Evolutionary conservation across 2,113 vertebrate genomes (phyloP), one percentile per base, ranked within the genome.

Genomic region (Stigmatopora argus): DNA sequence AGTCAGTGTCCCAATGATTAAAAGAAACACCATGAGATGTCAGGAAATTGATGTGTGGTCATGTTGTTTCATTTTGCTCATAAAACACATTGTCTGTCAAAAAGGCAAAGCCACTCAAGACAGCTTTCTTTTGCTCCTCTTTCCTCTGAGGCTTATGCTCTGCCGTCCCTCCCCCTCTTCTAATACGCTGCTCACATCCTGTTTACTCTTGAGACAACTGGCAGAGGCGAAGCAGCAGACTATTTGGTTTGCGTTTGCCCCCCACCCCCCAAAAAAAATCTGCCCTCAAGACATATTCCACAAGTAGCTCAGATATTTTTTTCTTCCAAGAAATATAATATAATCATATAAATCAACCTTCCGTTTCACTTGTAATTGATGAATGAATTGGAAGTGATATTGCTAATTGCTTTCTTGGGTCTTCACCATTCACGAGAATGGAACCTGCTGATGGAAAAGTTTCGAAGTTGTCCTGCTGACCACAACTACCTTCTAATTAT

Each of bases 191-290:
- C 77, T 75, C 61, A 35, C 57, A 90, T 91, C 89, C 88, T 91
- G 89, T 91, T 90, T 89, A 87, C 85, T 80, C 77, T 81, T 85
- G 69, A 85, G 75, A 85, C 82, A 83, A 85, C 57, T 76, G 81
- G 55, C 85, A 70, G 75, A 77, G 72, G 57, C 72, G 47, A 73
- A 78, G 63, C 53, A 69, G 59, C 71, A 67, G 56, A 71, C 18
- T 70, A 69, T 83, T 77, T 70, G 68, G 68, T 66, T 83, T 64
- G 59, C 44, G 64, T 35, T 59, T 46, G 57, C 62, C 74, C 79
- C 68, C 49, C 78, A 59, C 14, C 51, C 66, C 67, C 18, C 18
- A 19, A 19, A 13, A 60, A 45, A 58, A 69, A 70, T 61, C 69
- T 31, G 26, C 67, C 67, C 64, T 69, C 31, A 46, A 67, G 49